phyloP scores from a whole-genome alignment of 1,140 invertebrate species.

The Heliconius congener region DNA sequence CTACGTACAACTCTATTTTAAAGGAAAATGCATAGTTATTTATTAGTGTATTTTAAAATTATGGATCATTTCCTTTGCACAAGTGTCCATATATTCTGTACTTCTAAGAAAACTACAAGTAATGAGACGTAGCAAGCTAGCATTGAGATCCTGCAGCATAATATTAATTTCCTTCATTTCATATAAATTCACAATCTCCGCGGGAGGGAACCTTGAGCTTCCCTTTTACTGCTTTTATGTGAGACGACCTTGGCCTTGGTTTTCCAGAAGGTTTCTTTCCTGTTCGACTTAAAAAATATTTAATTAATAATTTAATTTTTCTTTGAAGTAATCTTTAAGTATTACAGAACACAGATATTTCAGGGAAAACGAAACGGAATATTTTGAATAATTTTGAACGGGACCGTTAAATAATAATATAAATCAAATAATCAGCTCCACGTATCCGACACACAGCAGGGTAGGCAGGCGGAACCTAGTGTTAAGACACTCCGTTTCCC shows the following conservation, averaged over 20 bases:
- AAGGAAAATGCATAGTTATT: neutral
- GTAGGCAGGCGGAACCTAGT: no score
- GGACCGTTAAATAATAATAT: no score
- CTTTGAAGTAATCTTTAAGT: no score
- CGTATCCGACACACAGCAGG: no score
- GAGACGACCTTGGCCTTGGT: constrained; percentile 48
- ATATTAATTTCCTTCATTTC: constrained; percentile 49
- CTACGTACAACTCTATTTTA: neutral
- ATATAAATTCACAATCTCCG: constrained; percentile 62
- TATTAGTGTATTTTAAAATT: neutral
- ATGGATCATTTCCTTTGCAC: neutral
- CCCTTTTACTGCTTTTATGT: constrained; percentile 47
- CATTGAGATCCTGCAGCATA: constrained; percentile 30
- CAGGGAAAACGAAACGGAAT: no score
- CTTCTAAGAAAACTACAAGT: neutral
- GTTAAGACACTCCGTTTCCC: no score
- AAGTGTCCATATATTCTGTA: neutral
- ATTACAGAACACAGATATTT: no score
- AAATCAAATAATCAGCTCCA: no score
- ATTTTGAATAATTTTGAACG: no score
- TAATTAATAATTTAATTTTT: neutral
- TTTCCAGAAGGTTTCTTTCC: constrained; percentile 29
- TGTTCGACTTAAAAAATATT: constrained; percentile 18
- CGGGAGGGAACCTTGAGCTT: constrained; percentile 62
- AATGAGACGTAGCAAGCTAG: constrained; percentile 32